Evolutionary conservation across 1,140 invertebrate genomes (phyloP).

Genomic region (Tetramorium parvispinum): DNA sequence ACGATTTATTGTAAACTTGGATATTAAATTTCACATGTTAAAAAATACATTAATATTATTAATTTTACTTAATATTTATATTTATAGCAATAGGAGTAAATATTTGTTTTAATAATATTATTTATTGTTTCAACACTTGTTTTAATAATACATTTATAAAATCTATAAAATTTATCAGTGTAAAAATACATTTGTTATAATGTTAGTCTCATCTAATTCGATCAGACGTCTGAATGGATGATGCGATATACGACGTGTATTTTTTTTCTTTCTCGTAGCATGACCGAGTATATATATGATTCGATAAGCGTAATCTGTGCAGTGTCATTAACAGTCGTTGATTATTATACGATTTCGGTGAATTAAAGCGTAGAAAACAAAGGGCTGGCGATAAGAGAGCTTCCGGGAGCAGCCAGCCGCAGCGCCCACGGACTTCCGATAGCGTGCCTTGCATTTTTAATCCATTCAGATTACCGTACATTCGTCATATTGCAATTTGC

Average conservation of each 20-base stretch:
- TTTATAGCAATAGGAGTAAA: no score
- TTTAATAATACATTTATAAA: no score
- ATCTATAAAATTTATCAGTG: neutral
- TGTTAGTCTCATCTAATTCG: neutral
- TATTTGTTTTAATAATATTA: no score
- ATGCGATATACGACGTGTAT: conserved; percentile 14
- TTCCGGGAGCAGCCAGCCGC: conserved; percentile 66
- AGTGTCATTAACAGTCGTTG: conserved; percentile 64
- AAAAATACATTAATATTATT: no score
- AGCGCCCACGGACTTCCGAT: conserved; percentile 70
- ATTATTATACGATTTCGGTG: conserved; percentile 72
- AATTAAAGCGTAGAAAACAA: conserved; percentile 71
- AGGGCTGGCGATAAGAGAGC: conserved; percentile 67
- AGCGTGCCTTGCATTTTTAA: conserved; percentile 68
- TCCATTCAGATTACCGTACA: conserved; percentile 18
- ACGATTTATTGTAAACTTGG: no score
- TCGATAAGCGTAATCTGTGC: conserved; percentile 58
- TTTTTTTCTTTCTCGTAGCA: conserved; percentile 23
- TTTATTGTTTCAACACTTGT: no score
- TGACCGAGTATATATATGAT: conserved; percentile 10
- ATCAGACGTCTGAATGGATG: neutral
- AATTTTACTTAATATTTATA: no score
- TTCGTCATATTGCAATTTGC: neutral
- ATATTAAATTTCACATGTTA: no score
- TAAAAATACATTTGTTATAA: conserved; percentile 7